phyloP scores from a whole-genome alignment of 2,113 vertebrate genomes.

The Malurus elegans region DNA sequence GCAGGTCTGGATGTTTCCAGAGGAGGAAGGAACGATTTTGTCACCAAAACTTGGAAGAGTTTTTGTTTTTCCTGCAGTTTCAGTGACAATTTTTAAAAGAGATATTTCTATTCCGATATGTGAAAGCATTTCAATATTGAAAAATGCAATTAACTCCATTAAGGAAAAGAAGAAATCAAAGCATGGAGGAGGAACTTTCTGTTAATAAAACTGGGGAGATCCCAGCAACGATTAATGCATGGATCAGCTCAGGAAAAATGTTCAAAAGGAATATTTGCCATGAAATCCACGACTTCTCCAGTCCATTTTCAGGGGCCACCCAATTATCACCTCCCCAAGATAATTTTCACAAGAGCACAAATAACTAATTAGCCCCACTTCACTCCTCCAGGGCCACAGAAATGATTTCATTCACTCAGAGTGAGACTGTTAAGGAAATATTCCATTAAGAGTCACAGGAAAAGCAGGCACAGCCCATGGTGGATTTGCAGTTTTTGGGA shows the following conservation, averaged over 20 bases:
- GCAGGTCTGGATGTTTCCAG: not conserved
- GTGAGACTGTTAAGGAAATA: not conserved
- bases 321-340: not conserved
- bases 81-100: too few relatives aligned
- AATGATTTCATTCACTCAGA: not conserved
- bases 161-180: too few relatives aligned
- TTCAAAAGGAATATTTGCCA: not conserved
- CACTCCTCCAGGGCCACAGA: not conserved
- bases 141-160: too few relatives aligned
- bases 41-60: too few relatives aligned
- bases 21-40: too few relatives aligned
- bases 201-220: too few relatives aligned
- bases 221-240: too few relatives aligned
- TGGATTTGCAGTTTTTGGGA: not conserved
- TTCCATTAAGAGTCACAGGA: not conserved
- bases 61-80: too few relatives aligned
- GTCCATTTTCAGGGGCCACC: not conserved
- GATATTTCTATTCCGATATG: too few relatives aligned
- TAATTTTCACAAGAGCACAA: not conserved
- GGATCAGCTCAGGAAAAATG: not conserved
- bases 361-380: conserved; percentile 1
- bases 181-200: too few relatives aligned
- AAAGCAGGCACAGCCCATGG: not conserved
- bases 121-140: too few relatives aligned
- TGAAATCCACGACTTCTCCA: not conserved